Conservation (phyloP, 2,113 vertebrate species). For the Saccopteryx bilineata region DNA sequence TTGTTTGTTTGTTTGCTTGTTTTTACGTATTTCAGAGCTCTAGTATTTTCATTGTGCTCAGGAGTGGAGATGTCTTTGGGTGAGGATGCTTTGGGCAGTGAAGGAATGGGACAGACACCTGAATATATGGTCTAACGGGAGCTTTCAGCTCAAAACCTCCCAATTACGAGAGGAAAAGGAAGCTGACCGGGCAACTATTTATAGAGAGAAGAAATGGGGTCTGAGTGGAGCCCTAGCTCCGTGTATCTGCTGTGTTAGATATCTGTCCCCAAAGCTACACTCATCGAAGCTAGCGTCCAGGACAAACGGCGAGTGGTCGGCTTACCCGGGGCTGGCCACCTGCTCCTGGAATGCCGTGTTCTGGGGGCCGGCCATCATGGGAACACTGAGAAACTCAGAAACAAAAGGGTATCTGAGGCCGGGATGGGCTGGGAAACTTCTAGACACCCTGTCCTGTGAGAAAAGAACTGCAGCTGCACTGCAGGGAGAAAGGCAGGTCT, state of each 20-base stretch:
- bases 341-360: not conserved
- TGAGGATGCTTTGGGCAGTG: too few species aligned
- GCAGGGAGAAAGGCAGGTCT: not conserved
- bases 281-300: not conserved
- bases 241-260: not conserved
- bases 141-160: not conserved
- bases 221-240: not conserved
- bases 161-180: not conserved
- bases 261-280: not conserved
- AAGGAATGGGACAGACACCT: not conserved
- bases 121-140: not conserved
- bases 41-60: not conserved
- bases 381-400: slow-evolving; percentile 15
- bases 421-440: not conserved
- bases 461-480: not conserved
- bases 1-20: not conserved
- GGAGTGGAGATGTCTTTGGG: not conserved
- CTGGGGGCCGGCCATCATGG: not conserved
- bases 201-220: not conserved
- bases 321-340: not conserved
- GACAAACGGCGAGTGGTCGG: not conserved
- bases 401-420: accelerated
- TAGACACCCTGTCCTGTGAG: not conserved
- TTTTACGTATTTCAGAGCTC: not conserved
- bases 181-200: not conserved